These are phyloP conservation scores for Babylonia areolata DNA, from an alignment of 1,140 invertebrate genomes.

Conservation along the genomic window DNA sequence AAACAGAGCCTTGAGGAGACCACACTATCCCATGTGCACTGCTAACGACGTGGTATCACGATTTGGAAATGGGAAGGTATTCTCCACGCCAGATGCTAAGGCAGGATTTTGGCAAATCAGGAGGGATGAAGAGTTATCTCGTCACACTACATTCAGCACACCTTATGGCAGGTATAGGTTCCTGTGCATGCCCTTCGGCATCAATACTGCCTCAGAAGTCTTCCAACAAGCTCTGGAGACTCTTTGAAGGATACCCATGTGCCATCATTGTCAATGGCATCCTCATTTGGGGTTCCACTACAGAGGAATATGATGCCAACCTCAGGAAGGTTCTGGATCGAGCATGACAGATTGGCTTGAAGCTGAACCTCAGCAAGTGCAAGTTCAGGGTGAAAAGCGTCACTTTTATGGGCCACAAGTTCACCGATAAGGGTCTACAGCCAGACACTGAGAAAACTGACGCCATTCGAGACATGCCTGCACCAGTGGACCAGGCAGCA, in stretches of 20 bases:
- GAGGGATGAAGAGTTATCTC: no score
- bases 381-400: no score
- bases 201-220: background rate
- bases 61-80: no score
- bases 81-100: no score
- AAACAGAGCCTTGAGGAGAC: no score
- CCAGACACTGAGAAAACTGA: no score
- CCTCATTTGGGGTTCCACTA: background rate
- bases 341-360: background rate
- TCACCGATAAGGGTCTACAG: no score
- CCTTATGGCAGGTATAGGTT: background rate
- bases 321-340: conserved; percentile 33
- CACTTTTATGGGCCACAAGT: no score
- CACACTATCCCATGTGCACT: no score
- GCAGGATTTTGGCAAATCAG: no score
- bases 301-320: conserved; percentile 42
- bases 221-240: conserved; percentile 35
- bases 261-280: background rate
- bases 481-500: conserved; percentile 40
- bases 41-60: no score
- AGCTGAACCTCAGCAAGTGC: no score
- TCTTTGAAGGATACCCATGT: conserved; percentile 56
- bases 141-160: conserved; percentile 48
- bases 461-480: conserved; percentile 42
- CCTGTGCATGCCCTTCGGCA: conserved; percentile 6